phyloP scores from a whole-genome alignment of 2,797 vertebrate species.

The Crypturellus tataupa region DNA sequence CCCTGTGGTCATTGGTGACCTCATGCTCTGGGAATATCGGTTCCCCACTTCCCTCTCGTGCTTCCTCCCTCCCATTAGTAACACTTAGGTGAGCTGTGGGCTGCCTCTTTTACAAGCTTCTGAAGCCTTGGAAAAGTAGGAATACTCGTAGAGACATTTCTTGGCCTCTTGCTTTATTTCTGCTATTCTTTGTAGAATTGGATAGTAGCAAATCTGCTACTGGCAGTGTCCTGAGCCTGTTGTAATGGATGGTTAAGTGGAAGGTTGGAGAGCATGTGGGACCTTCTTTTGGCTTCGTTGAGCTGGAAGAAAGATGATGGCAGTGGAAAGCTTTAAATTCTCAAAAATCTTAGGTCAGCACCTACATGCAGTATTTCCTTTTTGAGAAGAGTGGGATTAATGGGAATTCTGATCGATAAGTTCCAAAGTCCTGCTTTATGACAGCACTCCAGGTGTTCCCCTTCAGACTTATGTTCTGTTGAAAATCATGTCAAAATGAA shows the following conservation, averaged over 20 bases:
- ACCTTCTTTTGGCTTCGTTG: neutral
- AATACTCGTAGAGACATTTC: accelerated
- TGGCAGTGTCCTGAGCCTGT: neutral
- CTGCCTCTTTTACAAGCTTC: neutral
- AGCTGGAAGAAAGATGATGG: neutral
- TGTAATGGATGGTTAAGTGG: neutral
- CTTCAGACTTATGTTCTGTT: neutral
- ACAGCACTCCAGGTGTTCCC: neutral
- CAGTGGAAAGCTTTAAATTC: neutral
- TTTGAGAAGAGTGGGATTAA: neutral
- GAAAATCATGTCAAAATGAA: accelerated
- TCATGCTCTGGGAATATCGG: neutral
- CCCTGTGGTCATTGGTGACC: accelerated
- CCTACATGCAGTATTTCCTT: neutral
- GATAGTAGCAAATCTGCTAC: accelerated
- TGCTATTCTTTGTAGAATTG: neutral
- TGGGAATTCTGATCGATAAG: neutral
- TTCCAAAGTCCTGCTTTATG: neutral
- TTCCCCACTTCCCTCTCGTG: neutral
- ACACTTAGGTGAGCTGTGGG: neutral
- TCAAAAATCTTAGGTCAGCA: neutral
- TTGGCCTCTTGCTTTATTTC: neutral
- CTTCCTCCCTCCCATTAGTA: accelerated
- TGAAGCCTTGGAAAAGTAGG: neutral
- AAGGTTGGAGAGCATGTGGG: no score